A percentile compares a stretch with the other conserved stretches of the same genome.
Evolutionary conservation across 2,888 invertebrate genomes (phyloP).

Genomic region (Nasonovia ribisnigri): DNA sequence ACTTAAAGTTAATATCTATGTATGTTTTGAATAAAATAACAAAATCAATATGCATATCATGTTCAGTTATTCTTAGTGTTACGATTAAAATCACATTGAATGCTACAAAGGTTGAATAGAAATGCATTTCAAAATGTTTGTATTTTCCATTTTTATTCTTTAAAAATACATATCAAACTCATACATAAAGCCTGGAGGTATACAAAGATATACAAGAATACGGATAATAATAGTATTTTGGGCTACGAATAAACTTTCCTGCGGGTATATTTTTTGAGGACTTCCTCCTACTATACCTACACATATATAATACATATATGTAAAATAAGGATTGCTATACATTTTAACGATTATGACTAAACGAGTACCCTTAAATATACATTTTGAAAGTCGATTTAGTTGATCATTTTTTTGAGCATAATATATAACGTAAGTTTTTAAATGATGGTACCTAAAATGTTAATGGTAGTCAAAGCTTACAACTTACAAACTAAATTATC

Average conservation of each 20-base stretch:
- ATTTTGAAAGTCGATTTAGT: not conserved
- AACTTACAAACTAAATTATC: not conserved
- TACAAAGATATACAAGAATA: not conserved
- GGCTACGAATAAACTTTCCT: conserved; percentile 3
- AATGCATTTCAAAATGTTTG: conserved; percentile 10
- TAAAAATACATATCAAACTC: not conserved
- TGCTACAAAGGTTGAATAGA: not conserved
- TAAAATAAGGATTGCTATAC: conserved; percentile 1
- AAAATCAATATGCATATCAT: conserved; percentile 23
- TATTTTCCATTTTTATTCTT: conserved; percentile 18
- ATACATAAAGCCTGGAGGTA: not conserved
- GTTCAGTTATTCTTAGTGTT: conserved; percentile 15
- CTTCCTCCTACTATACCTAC: not conserved
- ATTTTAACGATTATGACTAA: not conserved
- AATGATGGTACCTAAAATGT: not conserved
- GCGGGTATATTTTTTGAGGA: conserved; percentile 17
- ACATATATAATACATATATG: not conserved
- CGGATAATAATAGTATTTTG: not conserved
- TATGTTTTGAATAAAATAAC: not conserved
- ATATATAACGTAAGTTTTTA: not conserved
- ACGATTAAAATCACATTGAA: conserved; percentile 37
- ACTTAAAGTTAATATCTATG: not conserved
- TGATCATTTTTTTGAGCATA: not conserved
- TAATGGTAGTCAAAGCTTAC: not conserved
- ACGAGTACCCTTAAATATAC: not conserved